phyloP scores from a whole-genome alignment of 35 echinoderm and acorn worm species.

The Acanthaster planci region DNA sequence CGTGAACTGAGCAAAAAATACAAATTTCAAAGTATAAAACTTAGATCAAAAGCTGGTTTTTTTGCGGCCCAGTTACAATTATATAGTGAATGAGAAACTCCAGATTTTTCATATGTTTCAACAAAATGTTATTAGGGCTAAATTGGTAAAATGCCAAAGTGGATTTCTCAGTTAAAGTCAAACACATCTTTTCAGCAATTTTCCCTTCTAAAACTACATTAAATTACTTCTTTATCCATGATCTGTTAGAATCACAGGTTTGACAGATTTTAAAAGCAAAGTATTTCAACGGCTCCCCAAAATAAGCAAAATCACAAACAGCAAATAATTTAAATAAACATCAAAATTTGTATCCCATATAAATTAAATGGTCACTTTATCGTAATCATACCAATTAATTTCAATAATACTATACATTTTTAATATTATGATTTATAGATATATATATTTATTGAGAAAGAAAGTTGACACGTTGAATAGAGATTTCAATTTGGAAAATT shows the following conservation, averaged over 20 bases:
- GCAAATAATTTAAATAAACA: constrained; percentile 27
- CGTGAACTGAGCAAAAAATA: background rate
- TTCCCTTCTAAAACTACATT: too few species aligned
- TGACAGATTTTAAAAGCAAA: background rate
- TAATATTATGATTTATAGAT: background rate
- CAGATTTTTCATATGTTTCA: too few species aligned
- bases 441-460: background rate
- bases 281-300: background rate
- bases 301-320: constrained; percentile 5
- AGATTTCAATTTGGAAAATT: too few species aligned
- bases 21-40: constrained; percentile 10
- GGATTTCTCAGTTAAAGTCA: too few species aligned
- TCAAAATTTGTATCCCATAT: constrained; percentile 1
- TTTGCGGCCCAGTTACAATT: too few species aligned
- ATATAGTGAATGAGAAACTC: too few species aligned
- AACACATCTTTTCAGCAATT: too few species aligned
- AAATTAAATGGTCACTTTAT: constrained; percentile 13
- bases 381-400: background rate
- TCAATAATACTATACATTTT: background rate
- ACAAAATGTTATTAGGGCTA: too few species aligned
- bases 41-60: background rate
- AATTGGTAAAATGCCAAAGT: too few species aligned
- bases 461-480: too few species aligned
- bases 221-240: background rate
- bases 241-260: too few species aligned